phyloP scores from a whole-genome alignment of 2,113 vertebrate species.

The Rhegmatorhina hoffmannsi region DNA sequence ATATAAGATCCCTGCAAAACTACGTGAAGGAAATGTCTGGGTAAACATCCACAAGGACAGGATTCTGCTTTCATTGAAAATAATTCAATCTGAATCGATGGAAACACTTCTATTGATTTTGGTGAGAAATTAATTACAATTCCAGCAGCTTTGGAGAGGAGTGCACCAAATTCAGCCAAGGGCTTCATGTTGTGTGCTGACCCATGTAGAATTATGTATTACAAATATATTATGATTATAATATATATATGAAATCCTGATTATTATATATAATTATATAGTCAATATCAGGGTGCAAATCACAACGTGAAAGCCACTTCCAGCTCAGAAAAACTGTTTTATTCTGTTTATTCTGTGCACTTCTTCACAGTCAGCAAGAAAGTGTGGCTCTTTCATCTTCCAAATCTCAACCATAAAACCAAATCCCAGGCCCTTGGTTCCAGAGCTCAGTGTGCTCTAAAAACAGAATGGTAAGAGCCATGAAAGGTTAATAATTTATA shows the following conservation, averaged over 20 bases:
- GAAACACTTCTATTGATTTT: not conserved
- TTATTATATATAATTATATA: not conserved
- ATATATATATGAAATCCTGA: not conserved
- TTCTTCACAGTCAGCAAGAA: not conserved
- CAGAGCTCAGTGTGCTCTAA: not conserved
- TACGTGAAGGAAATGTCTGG: conserved; percentile 7
- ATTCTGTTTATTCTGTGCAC: not conserved
- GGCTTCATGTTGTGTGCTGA: not conserved
- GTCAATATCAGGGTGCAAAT: not conserved
- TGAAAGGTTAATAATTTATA: not conserved
- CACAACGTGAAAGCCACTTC: not conserved
- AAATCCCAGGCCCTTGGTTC: not conserved
- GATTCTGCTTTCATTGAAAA: not conserved
- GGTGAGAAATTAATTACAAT: not conserved
- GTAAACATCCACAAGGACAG: not conserved
- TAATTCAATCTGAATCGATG: not conserved
- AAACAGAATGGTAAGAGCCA: not conserved
- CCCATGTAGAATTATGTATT: not conserved
- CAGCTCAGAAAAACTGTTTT: not conserved
- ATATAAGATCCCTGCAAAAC: not conserved
- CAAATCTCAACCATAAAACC: not conserved
- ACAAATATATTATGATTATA: not conserved
- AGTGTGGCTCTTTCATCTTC: not conserved
- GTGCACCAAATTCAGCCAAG: not conserved
- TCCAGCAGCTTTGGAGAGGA: not conserved